Base-by-base conservation (phyloP, 2,888 invertebrate species). In the Cheilosia grossa region DNA sequence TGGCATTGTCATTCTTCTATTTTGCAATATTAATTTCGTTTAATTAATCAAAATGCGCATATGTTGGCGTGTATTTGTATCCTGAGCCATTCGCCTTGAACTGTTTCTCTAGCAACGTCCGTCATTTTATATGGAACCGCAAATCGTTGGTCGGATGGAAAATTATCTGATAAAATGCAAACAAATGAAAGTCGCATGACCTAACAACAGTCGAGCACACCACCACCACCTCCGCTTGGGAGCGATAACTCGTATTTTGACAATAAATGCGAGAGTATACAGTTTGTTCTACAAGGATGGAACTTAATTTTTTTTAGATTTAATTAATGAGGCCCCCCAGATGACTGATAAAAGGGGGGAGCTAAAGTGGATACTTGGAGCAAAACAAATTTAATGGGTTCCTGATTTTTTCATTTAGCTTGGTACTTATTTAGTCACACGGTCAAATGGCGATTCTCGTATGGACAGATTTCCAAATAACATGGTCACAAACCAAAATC, bases 131-230 rank as follows among this genome's bases (percentile, higher is more conserved):
- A n/a, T 9, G 44, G n/a, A 53, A 24, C 72, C 73, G 51, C 58
- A 73, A 79, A 66, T 79, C 49, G 73, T 73, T 73, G 66, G 73
- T 40, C 66, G 64, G 37, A 37, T 42, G 66, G 58, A 59, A 19
- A 73, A 59, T 64, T 66, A 51, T 64, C 73, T 58, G 64, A 58
- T 73, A 21, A 80, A 73, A 73, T 73, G 66, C 73, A 80, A 73
- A 79, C 58, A 79, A 79, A 79, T 79, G 63, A 79, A 59, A 59
- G 79, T 80, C 79, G 66, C 44, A 37, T 37, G 17, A 47, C 2
- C 44, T 6, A 19, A 17, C n/a, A 17, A 44, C 72, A 30, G 24
- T n/a, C 30, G 30, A 54, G 9, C 61, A 67, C 9, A 30, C 30
- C 4, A 37, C 13, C 37, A 13, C 37, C 37, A 37, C 37, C 37